These are phyloP conservation scores for Tineola bisselliella DNA, from an alignment of 2,888 invertebrate genomes.

Conservation along the genomic window DNA sequence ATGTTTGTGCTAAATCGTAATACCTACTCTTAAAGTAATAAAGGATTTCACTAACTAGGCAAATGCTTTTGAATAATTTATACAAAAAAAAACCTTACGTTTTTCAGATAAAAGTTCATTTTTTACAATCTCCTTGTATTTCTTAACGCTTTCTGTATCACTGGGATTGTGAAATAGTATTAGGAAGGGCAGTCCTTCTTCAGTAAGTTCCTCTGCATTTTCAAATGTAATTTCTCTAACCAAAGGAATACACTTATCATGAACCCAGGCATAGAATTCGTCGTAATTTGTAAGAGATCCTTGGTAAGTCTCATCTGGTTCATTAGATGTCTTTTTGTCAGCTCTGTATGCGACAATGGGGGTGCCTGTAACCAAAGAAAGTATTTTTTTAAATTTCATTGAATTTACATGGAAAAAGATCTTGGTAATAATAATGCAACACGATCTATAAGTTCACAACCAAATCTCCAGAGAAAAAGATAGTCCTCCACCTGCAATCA, in stretches of 20 bases:
- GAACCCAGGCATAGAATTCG: constrained; percentile 88
- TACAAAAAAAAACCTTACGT: too few relatives aligned
- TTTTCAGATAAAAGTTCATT: constrained; percentile 85
- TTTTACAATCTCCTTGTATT: constrained; percentile 83
- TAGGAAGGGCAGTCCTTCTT: constrained; percentile 97
- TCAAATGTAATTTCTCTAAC: constrained; percentile 99
- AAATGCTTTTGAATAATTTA: too few relatives aligned
- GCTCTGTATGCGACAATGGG: constrained; percentile 86
- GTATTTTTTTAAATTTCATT: not conserved
- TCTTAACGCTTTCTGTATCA: constrained; percentile 82
- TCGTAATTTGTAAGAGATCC: constrained; percentile 81
- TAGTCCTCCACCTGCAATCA: too few relatives aligned
- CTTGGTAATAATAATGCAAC: too few relatives aligned
- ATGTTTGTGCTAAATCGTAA: too few relatives aligned
- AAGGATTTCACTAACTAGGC: too few relatives aligned
- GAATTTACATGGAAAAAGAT: too few relatives aligned
- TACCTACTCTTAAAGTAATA: too few relatives aligned
- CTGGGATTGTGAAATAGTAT: constrained; percentile 94
- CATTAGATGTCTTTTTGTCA: constrained; percentile 80
- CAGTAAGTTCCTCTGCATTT: constrained; percentile 98
- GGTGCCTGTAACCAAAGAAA: constrained; percentile 60
- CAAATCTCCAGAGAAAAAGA: too few relatives aligned
- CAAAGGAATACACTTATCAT: constrained; percentile 93
- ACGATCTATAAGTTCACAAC: too few relatives aligned
- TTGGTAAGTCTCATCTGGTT: constrained; percentile 84